Conservation (phyloP, 1,140 invertebrate species). For the Camponotus vicinus region DNA sequence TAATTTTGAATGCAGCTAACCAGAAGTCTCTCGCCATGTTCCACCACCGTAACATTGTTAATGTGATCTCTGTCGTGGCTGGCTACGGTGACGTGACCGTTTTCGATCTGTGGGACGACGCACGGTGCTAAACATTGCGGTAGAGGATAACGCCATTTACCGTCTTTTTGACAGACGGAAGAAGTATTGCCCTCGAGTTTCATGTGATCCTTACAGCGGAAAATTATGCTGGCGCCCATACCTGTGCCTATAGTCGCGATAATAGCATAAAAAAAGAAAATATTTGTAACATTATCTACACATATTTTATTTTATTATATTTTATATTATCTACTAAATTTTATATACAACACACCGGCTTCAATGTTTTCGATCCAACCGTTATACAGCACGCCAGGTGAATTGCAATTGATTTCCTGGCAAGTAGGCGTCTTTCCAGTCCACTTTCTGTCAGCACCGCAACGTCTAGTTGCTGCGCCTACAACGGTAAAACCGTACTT, state of each 20-base stretch:
- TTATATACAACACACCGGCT: conserved; percentile 81
- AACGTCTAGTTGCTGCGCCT: conserved; percentile 94
- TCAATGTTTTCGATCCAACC: conserved; percentile 98
- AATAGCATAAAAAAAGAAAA: conserved; percentile 37
- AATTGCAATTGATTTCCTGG: conserved; percentile 98
- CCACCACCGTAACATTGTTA: conserved; percentile 89
- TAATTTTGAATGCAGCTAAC: conserved; percentile 96
- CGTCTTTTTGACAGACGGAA: conserved; percentile 96
- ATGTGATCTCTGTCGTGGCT: conserved; percentile 81
- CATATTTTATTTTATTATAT: neutral
- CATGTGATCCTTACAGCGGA: conserved; percentile 97
- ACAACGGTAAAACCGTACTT: conserved; percentile 96
- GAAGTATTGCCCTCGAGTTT: conserved; percentile 95
- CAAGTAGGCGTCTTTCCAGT: conserved; percentile 94
- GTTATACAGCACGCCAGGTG: conserved; percentile 95
- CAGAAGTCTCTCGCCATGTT: conserved; percentile 94
- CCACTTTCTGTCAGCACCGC: conserved; percentile 97
- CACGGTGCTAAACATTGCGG: conserved; percentile 97
- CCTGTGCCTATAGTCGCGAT: conserved; percentile 89
- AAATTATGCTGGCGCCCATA: conserved; percentile 96
- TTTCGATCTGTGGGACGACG: conserved; percentile 94
- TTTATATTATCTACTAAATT: neutral
- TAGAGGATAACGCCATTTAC: conserved; percentile 96
- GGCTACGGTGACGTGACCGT: conserved; percentile 91
- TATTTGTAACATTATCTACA: neutral